phyloP scores from a whole-genome alignment of 2,113 vertebrate species.

The Tragelaphus strepsiceros region DNA sequence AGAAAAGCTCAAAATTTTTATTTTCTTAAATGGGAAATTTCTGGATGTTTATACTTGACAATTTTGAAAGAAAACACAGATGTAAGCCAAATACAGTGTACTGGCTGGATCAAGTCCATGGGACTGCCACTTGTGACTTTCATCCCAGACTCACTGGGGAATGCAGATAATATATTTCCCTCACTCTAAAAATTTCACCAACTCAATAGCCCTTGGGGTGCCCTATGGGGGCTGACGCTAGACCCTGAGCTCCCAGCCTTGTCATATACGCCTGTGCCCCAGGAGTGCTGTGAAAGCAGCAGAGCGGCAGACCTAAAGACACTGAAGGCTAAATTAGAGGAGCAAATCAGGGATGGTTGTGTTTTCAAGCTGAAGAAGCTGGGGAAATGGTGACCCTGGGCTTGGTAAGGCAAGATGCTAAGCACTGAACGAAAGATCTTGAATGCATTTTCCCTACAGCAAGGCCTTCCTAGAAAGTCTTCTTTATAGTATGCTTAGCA shows the following conservation, averaged over 20 bases:
- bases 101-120: not conserved
- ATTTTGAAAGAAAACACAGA: not conserved
- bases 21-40: not conserved
- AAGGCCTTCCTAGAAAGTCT: not conserved
- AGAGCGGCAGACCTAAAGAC: not conserved
- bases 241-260: not conserved
- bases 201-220: not conserved
- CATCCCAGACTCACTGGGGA: not conserved
- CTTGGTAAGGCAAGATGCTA: not conserved
- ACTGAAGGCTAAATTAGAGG: not conserved
- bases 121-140: not conserved
- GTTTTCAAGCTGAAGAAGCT: not conserved
- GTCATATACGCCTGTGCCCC: not conserved
- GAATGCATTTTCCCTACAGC: not conserved
- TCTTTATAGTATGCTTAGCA: not conserved
- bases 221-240: not conserved
- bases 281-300: not conserved
- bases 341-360: not conserved
- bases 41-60: not conserved
- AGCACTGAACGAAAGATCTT: not conserved
- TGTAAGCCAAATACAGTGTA: not conserved
- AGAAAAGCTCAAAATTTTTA: conserved; percentile 16
- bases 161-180: not conserved
- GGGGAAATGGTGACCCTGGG: not conserved
- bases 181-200: not conserved